phyloP scores from a whole-genome alignment of 2,797 vertebrate genomes.

The Xenopus petersii region DNA sequence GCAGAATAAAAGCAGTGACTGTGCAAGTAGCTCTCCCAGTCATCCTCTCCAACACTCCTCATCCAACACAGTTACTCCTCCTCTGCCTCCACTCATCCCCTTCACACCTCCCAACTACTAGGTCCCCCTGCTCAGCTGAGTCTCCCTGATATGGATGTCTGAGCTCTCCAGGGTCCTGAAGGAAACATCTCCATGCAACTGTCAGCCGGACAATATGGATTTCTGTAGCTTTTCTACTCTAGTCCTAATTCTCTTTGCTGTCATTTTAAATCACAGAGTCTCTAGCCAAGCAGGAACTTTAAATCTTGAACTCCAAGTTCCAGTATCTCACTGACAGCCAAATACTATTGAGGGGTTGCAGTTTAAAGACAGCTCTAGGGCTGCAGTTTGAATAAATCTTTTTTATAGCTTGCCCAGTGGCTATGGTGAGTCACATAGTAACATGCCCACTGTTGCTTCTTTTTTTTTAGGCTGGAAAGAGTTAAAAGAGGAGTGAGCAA shows the following conservation, averaged over 20 bases:
- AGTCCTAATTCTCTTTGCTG: too few species aligned
- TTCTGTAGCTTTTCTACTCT: too few species aligned
- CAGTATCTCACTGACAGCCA: too few species aligned
- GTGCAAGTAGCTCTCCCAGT: slow-evolving; percentile 39
- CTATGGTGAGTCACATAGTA: too few species aligned
- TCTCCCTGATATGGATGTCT: neutral
- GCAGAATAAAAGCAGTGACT: slow-evolving; percentile 23
- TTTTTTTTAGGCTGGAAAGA: too few species aligned
- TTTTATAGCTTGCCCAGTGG: neutral
- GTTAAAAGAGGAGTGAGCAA: too few species aligned
- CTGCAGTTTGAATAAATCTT: neutral
- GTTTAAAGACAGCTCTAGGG: neutral
- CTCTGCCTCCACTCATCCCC: slow-evolving; percentile 32
- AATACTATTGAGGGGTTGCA: too few species aligned
- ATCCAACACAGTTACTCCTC: slow-evolving; percentile 37
- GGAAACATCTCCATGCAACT: slow-evolving; percentile 1
- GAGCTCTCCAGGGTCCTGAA: slow-evolving; percentile 40
- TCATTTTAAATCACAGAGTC: too few species aligned
- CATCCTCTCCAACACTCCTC: slow-evolving; percentile 38
- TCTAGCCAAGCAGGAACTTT: too few species aligned
- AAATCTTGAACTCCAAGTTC: too few species aligned
- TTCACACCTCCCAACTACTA: slow-evolving; percentile 20
- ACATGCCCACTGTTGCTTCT: too few species aligned
- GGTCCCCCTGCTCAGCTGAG: slow-evolving; percentile 11
- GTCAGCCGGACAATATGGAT: neutral